A percentile compares a stretch with the other conserved stretches of the same genome.
phyloP scores from a whole-genome alignment of 2,888 invertebrate genomes.

The Ennomos erosarius region DNA sequence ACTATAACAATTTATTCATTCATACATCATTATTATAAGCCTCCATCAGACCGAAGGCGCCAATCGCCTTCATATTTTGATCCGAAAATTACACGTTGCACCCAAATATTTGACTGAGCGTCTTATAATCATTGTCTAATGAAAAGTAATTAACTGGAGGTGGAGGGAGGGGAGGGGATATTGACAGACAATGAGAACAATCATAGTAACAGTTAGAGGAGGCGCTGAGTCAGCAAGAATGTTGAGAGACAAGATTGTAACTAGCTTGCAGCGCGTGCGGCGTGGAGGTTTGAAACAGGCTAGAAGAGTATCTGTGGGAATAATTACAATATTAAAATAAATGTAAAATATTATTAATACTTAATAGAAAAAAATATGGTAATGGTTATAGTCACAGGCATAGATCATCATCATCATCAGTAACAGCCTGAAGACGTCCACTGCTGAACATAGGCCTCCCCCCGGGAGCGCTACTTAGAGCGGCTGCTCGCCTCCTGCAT shows the following conservation, averaged over 20 bases:
- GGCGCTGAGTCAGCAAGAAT: constrained; percentile 80
- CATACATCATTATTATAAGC: constrained; percentile 5
- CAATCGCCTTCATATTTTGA: constrained; percentile 32
- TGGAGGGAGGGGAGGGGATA: constrained; percentile 42
- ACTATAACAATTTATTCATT: constrained; percentile 1
- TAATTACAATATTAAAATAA: no score
- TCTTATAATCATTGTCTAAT: constrained; percentile 62
- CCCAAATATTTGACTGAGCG: constrained; percentile 41
- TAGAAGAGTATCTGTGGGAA: constrained; percentile 5
- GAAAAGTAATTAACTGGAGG: constrained; percentile 81
- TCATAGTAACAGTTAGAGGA: constrained; percentile 77
- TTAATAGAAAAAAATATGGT: no score
- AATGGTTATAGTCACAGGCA: no score
- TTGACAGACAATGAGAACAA: constrained; percentile 83
- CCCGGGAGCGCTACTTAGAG: no score
- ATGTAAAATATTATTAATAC: no score
- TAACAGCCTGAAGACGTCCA: no score
- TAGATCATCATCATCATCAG: no score
- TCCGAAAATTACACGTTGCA: constrained; percentile 42
- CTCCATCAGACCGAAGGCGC: constrained; percentile 9
- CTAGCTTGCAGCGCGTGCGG: constrained; percentile 60
- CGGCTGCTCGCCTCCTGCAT: no score
- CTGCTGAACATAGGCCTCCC: no score
- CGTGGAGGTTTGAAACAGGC: constrained; percentile 33
- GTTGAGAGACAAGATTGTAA: constrained; percentile 68